Evolutionary conservation across 2,113 vertebrate species (phyloP).

Genomic region (Xiphophorus hellerii): DNA sequence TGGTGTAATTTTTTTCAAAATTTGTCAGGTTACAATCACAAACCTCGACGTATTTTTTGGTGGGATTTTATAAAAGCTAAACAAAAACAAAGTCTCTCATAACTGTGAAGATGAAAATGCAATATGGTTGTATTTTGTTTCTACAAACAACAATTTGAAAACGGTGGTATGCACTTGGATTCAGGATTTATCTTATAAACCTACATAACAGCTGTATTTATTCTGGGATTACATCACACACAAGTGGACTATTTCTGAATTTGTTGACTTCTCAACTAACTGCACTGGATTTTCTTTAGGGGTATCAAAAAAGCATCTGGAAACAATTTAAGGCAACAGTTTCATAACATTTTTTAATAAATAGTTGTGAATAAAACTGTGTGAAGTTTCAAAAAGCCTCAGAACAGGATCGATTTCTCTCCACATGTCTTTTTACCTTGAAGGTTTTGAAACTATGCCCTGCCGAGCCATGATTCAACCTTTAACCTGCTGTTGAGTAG

Average conservation of each 20-base stretch:
- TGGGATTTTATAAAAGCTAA: not conserved
- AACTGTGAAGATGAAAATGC: not conserved
- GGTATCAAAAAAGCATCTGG: not conserved
- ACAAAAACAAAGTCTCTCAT: not conserved
- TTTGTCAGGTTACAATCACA: not conserved
- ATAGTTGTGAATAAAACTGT: slow-evolving; percentile 34
- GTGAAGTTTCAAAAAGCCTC: slow-evolving; percentile 36
- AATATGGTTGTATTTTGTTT: not conserved
- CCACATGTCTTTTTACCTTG: slow-evolving; percentile 34
- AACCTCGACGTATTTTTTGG: not conserved
- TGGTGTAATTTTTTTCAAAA: not conserved
- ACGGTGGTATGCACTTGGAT: not conserved
- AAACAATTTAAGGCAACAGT: not conserved
- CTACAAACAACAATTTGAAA: not conserved
- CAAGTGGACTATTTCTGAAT: not conserved
- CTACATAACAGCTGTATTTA: not conserved
- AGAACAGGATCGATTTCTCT: slow-evolving; percentile 15
- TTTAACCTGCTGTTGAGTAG: slow-evolving; percentile 1
- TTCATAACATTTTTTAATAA: no score
- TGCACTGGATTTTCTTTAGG: not conserved
- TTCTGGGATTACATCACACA: not conserved
- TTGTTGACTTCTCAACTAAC: not conserved
- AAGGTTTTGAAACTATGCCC: slow-evolving; percentile 22
- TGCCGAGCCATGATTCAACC: slow-evolving; percentile 34
- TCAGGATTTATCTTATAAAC: not conserved